A percentile compares a stretch with the other conserved stretches of the same genome.
These are phyloP conservation scores for Hoplodrina ambigua DNA, from an alignment of 2,888 invertebrate species.

Conservation along the genomic window DNA sequence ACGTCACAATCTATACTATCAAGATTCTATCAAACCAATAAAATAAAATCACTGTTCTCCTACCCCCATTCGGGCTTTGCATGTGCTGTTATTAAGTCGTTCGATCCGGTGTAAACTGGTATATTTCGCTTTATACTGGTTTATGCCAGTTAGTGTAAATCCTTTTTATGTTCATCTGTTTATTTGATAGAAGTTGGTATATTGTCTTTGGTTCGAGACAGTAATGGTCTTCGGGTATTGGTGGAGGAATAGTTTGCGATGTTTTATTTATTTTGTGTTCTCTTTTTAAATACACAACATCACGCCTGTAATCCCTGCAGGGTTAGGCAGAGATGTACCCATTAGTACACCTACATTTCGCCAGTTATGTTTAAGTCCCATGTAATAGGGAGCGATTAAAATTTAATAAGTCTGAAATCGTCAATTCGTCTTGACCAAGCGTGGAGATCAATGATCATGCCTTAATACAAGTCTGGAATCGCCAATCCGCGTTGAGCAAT, in stretches of 20 bases:
- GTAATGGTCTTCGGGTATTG: neutral
- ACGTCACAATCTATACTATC: neutral
- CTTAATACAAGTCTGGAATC: no score
- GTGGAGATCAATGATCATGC: no score
- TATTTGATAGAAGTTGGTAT: conserved; percentile 51
- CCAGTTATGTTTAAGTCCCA: no score
- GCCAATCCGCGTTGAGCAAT: no score
- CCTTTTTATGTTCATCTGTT: conserved; percentile 58
- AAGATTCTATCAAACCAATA: conserved; percentile 34
- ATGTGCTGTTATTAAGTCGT: conserved; percentile 67
- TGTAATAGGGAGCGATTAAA: no score
- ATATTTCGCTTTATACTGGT: conserved; percentile 54
- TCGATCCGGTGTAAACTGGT: conserved; percentile 54
- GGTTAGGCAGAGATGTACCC: no score
- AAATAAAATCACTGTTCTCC: conserved; percentile 39
- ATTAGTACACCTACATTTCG: no score
- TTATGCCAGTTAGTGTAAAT: conserved; percentile 57
- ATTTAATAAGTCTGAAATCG: no score
- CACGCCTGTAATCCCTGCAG: no score
- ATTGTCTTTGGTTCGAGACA: conserved; percentile 34
- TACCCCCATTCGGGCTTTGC: conserved; percentile 57
- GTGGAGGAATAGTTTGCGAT: neutral
- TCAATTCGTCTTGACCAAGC: no score
- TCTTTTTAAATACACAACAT: no score
- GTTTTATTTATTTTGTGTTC: neutral